Conservation (phyloP, 2,888 invertebrate species). For the Leucania comma region DNA sequence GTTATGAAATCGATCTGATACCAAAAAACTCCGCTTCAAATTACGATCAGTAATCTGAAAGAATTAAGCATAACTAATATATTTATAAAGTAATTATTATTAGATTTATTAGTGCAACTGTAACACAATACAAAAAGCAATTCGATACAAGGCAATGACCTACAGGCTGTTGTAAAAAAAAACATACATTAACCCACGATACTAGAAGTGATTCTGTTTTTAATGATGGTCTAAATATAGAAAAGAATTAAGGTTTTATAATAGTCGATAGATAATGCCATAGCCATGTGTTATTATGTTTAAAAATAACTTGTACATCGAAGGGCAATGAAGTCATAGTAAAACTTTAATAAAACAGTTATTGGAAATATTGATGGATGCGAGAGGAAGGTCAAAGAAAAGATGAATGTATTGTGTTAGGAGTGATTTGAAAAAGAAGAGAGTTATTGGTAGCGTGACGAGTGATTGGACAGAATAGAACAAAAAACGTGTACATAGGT, state of each 20-base stretch:
- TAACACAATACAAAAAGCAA: constrained; percentile 33
- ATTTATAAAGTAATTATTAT: too few relatives aligned
- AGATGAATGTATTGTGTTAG: too few relatives aligned
- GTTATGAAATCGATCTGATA: too few relatives aligned
- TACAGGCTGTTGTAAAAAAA: constrained; percentile 17
- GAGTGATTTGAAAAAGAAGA: too few relatives aligned
- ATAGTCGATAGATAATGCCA: neutral
- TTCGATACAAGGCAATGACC: constrained; percentile 43
- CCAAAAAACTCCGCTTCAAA: too few relatives aligned
- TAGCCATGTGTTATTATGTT: constrained; percentile 28
- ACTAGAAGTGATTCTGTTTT: constrained; percentile 46
- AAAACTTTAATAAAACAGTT: too few relatives aligned
- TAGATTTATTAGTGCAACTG: constrained; percentile 1
- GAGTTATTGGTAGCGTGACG: too few relatives aligned
- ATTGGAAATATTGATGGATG: too few relatives aligned
- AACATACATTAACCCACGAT: constrained; percentile 24
- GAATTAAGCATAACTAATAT: neutral
- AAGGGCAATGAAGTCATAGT: neutral
- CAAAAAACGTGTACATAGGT: too few relatives aligned
- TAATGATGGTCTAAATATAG: constrained; percentile 25
- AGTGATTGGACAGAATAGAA: too few relatives aligned
- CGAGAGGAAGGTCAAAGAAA: too few relatives aligned
- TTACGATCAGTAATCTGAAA: too few relatives aligned
- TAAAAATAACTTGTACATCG: neutral
- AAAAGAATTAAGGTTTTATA: neutral